Base-by-base conservation (phyloP, 2,113 vertebrate genomes). In the Hydropotes inermis region DNA sequence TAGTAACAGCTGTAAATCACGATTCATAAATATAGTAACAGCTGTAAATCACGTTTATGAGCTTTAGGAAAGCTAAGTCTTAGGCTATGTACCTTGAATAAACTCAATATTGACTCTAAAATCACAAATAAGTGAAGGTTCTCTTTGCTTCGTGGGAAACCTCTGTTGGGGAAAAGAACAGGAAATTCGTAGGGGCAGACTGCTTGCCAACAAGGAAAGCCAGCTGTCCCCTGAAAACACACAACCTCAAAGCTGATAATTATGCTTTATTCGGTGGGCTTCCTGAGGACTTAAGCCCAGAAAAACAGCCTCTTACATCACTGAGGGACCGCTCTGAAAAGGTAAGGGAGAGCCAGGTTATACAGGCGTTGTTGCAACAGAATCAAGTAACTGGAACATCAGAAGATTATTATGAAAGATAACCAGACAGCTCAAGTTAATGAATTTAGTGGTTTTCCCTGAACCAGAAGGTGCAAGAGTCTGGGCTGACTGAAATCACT, bases 171-270 rank as follows among this genome's bases (percentile, higher is more conserved):
- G 50, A 13, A n/a, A 23, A 23, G 13, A 11, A 5, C 0, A 6
- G 15, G 33, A 39, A 5, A 1, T 5, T 6, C 2, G 0, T 5
- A 1, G 2, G 4, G 3, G 60, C 2, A 5, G 1, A 5, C 12
- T 2, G 39, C 27, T 74, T 9, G 16, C 78, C 6, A 4, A 4
- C n/a, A 36, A 57, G 15, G 39, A 27, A 61, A 89, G 50, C 4
- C 60, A 47, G 91, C 58, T n/a, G 43, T 30, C 27, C 27, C 27
- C 76, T 79, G 45, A 79, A 79, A 79, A 50, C 5, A 2, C n/a
- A 76, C 10, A 43, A 43, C 12, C 39, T 76, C 36, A 27, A 43
- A 76, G 23, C 1, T 76, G 17, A 21, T 5, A 21, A 33, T 6
- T n/a, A 54, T 4, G 33, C 3, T 54, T 82, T 23, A 82, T 23